Conservation (phyloP, 2,797 vertebrate species). For the Oceanodroma leucorhoa region DNA sequence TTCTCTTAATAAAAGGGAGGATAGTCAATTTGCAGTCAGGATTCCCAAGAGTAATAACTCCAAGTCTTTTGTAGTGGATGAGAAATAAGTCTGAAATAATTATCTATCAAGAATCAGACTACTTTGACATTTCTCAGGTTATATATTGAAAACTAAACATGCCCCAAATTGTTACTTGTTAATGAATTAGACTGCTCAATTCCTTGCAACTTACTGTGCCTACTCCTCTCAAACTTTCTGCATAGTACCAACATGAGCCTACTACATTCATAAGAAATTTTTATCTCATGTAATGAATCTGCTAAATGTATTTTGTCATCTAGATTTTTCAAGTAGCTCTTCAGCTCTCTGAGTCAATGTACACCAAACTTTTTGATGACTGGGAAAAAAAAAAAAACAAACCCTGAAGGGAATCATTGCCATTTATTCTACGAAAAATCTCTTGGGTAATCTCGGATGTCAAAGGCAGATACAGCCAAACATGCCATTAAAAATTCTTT, state of each 20-base stretch:
- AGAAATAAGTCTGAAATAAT: not conserved
- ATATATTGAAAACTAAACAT: not conserved
- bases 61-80: not conserved
- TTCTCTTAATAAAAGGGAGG: not conserved
- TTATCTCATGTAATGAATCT: not conserved
- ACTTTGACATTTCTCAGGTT: not conserved
- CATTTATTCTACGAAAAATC: too few species aligned
- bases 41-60: not conserved
- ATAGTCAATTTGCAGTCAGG: not conserved
- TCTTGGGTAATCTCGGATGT: not conserved
- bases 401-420: not conserved
- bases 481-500: not conserved
- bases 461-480: not conserved
- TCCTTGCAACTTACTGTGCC: not conserved
- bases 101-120: not conserved
- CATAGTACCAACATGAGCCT: fast-evolving
- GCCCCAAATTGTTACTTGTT: not conserved
- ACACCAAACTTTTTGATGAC: not conserved
- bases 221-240: not conserved
- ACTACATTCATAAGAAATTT: not conserved
- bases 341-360: not conserved
- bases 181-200: not conserved
- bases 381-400: too few species aligned
- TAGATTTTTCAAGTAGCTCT: not conserved
- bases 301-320: not conserved